Conservation (phyloP, 2,888 invertebrate species). For the Lypha dubia region DNA sequence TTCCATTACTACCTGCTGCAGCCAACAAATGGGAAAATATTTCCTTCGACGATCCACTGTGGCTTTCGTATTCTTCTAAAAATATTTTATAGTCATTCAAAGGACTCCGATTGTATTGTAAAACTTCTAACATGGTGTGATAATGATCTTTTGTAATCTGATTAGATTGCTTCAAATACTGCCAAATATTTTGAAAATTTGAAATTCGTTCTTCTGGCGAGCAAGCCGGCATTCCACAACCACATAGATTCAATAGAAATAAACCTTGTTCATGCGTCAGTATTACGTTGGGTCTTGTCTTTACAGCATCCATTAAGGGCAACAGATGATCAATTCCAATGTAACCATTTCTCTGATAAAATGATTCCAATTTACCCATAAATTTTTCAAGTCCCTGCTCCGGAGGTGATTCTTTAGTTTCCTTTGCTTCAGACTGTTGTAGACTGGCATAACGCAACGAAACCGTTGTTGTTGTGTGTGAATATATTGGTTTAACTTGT, state of each 20-base stretch:
- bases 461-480: not conserved
- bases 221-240: conserved; percentile 84
- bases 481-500: not conserved
- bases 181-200: conserved; percentile 85
- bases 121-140: conserved; percentile 85
- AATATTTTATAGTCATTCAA: conserved; percentile 82
- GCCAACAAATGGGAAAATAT: conserved; percentile 86
- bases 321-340: conserved; percentile 75
- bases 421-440: conserved; percentile 23
- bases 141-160: conserved; percentile 81
- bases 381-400: conserved; percentile 68
- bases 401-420: conserved; percentile 6
- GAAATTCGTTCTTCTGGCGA: conserved; percentile 83
- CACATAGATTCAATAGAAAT: conserved; percentile 84
- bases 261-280: conserved; percentile 75
- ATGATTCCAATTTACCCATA: conserved; percentile 75
- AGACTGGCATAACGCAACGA: not conserved
- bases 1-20: conserved; percentile 85
- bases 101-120: conserved; percentile 86
- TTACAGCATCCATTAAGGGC: conserved; percentile 75
- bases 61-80: conserved; percentile 68
- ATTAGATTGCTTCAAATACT: conserved; percentile 82
- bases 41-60: conserved; percentile 75
- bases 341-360: conserved; percentile 75
- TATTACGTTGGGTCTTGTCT: conserved; percentile 45